Conservation (phyloP, 2,797 vertebrate species). For the Novumbra hubbsi region DNA sequence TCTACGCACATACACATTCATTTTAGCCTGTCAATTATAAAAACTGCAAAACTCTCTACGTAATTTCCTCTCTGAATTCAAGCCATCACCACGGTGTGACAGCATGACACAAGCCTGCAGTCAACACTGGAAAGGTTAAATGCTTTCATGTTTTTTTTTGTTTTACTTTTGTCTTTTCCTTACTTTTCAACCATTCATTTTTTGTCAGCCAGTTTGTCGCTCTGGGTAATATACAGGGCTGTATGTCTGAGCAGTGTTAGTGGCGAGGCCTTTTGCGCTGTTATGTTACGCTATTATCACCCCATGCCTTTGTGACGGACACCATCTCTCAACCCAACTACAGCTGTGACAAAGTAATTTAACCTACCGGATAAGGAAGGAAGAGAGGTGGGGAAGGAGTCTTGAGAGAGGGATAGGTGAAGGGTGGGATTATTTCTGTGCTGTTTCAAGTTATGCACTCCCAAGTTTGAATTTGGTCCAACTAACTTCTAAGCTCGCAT, state of each 20-base stretch:
- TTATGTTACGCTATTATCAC: constrained; percentile 37
- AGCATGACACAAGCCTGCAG: constrained; percentile 46
- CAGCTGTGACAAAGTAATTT: background rate
- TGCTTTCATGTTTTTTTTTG: constrained; percentile 1
- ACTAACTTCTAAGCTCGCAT: background rate
- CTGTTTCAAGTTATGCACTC: background rate
- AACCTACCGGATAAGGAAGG: background rate
- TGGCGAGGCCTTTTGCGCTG: constrained; percentile 16
- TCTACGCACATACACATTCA: too few relatives aligned
- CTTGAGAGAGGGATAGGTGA: background rate
- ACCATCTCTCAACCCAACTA: constrained; percentile 9
- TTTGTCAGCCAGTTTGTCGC: background rate
- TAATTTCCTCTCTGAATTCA: background rate
- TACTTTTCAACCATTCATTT: background rate
- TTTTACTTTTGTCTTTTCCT: background rate
- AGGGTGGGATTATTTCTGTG: background rate
- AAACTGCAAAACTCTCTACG: background rate
- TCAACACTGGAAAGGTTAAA: constrained; percentile 29
- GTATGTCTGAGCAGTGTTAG: constrained; percentile 18
- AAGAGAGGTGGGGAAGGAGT: background rate
- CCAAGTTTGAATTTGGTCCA: background rate
- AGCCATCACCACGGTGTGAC: background rate
- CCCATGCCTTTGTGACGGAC: constrained; percentile 43
- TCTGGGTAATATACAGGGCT: constrained; percentile 28
- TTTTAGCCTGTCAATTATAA: too few relatives aligned